Evolutionary conservation across 2,797 vertebrate genomes (phyloP).

Genomic region (Pseudomugil tenellus): DNA sequence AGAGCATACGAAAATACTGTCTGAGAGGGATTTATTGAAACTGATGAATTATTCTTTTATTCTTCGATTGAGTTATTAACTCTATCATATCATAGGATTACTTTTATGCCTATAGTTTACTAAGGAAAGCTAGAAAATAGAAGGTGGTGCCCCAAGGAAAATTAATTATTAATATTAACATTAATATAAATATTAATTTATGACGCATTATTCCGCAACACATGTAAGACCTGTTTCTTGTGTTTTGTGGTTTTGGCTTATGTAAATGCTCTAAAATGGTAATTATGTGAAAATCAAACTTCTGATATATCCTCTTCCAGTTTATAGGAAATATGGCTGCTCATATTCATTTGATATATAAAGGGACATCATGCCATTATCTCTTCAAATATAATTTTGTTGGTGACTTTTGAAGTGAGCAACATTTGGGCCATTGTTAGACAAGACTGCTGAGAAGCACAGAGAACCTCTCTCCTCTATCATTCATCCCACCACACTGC

Average conservation of each 20-base stretch:
- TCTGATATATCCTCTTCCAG: background rate
- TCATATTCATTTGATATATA: background rate
- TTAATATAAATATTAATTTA: too few species aligned
- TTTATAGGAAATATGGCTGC: background rate
- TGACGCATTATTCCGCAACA: too few species aligned
- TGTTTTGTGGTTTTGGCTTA: background rate
- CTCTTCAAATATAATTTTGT: constrained; percentile 26
- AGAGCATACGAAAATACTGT: too few species aligned
- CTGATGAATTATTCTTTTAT: too few species aligned
- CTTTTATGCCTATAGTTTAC: too few species aligned
- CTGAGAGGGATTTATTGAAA: too few species aligned
- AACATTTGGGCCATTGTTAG: constrained; percentile 49
- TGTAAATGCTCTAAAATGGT: background rate
- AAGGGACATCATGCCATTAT: background rate
- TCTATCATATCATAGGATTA: too few species aligned
- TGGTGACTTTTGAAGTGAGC: constrained; percentile 30
- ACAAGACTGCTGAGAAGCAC: constrained; percentile 51
- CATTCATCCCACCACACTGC: constrained; percentile 57
- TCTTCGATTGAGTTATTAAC: too few species aligned
- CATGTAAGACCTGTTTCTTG: too few species aligned
- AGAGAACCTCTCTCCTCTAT: constrained; percentile 40
- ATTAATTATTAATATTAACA: too few species aligned
- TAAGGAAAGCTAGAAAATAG: too few species aligned
- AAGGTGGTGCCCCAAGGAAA: too few species aligned
- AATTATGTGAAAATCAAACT: background rate